phyloP scores from a whole-genome alignment of 2,888 invertebrate species.

The Drosophila robusta region DNA sequence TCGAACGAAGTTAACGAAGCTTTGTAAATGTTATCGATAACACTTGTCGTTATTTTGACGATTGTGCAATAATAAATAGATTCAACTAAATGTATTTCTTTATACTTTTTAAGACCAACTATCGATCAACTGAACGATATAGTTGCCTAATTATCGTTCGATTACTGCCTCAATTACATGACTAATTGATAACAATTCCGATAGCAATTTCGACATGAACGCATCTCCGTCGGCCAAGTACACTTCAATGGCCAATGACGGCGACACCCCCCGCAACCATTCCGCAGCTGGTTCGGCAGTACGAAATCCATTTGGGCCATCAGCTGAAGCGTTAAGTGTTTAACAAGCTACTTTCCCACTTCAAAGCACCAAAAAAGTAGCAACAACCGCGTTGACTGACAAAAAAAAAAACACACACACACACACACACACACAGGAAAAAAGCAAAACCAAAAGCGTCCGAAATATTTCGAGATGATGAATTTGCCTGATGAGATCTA shows the following conservation, averaged over 20 bases:
- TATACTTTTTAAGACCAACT: too few relatives aligned
- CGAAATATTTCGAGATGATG: slow-evolving; percentile 36
- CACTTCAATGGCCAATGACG: slow-evolving; percentile 55
- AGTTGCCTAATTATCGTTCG: background rate
- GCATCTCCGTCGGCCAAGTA: slow-evolving; percentile 10
- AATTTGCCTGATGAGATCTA: slow-evolving; percentile 43
- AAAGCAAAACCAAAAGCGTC: slow-evolving; percentile 20
- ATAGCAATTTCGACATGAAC: slow-evolving; percentile 32
- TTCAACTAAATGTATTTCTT: too few relatives aligned
- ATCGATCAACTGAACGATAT: background rate
- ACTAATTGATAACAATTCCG: slow-evolving; percentile 12
- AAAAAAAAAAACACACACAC: background rate
- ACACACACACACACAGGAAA: background rate
- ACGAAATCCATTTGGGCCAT: slow-evolving; percentile 47
- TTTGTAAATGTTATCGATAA: too few relatives aligned
- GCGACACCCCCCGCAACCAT: background rate
- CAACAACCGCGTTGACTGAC: slow-evolving; percentile 33
- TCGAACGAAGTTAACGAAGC: too few relatives aligned
- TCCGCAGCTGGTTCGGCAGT: slow-evolving; percentile 2
- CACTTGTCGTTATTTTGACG: too few relatives aligned
- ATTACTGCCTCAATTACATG: slow-evolving; percentile 2
- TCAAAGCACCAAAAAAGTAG: slow-evolving; percentile 58
- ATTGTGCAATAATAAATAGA: too few relatives aligned
- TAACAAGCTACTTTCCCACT: slow-evolving; percentile 79
- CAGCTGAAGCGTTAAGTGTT: slow-evolving; percentile 68